Evolutionary conservation across 2,113 vertebrate species (phyloP).

Genomic region (Aegotheles bennettii): DNA sequence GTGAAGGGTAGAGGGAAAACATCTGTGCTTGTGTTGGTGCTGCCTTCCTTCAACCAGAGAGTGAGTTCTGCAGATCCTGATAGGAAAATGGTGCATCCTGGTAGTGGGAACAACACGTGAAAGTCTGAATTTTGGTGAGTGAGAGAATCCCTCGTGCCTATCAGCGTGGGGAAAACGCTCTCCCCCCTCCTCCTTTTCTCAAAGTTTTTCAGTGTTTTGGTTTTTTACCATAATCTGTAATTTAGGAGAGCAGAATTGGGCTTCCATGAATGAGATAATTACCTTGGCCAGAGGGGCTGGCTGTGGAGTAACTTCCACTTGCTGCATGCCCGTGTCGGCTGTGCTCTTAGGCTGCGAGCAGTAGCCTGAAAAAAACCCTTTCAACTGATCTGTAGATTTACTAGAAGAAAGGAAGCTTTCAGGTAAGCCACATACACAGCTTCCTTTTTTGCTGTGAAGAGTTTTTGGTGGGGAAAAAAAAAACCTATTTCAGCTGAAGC

Average conservation of each 20-base stretch:
- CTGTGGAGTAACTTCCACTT: neutral
- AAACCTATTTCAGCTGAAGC: neutral
- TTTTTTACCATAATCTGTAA: neutral
- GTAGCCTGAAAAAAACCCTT: neutral
- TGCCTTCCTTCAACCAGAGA: neutral
- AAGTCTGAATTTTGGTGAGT: neutral
- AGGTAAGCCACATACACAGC: neutral
- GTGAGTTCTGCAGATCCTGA: neutral
- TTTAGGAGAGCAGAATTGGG: neutral
- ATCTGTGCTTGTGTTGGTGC: neutral
- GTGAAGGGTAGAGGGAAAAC: neutral
- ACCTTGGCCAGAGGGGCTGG: neutral
- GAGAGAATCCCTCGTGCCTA: neutral
- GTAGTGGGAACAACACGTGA: rapidly evolving
- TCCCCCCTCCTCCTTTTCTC: neutral
- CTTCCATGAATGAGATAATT: neutral
- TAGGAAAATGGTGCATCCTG: neutral
- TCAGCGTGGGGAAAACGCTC: neutral
- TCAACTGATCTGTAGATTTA: neutral
- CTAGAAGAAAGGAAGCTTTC: slow-evolving; percentile 34
- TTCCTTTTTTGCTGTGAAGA: neutral
- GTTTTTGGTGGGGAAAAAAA: neutral
- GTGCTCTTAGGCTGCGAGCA: neutral
- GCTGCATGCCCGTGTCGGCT: neutral
- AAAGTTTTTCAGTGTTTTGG: neutral